Base-by-base conservation (phyloP, 2,113 vertebrate genomes). In the Xerus inauris region DNA sequence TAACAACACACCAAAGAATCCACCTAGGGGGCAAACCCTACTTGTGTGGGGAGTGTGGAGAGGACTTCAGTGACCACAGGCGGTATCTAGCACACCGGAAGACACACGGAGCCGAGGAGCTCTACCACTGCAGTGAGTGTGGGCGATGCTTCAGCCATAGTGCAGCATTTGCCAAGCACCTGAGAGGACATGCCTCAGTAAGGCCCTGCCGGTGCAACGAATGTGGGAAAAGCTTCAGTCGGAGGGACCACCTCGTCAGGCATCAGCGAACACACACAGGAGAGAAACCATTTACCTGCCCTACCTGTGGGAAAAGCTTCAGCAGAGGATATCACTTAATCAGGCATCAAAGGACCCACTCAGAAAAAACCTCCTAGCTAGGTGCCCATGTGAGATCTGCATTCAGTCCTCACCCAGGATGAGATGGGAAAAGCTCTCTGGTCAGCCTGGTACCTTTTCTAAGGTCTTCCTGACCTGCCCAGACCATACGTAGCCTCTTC, bases 81-180 rank as follows among this genome's bases (percentile, higher is more conserved):
- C 87, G 42, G 19, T 98, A 96, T 57, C 98, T 99, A 95, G 99
- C 99, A 62, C 99, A 99, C 97, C 98, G 98, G 95, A 98, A 98
- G 93, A 98, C 99, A 7, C 99, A 99, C 3, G 98, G 98, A 0
- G 98, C 98, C 7, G 98, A 99, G 30, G 99, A 99, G 54, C 98
- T 98, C 0, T 98, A 98, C 85, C 82, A 98, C 86, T 99, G 99
- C 49, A 97, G 97, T 19, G 97, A 98, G 93, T 98, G 98, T 3
- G 96, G 97, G 17, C 97, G 96, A n/a, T 87, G 96, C 72, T 98
- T 99, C 98, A 98, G 95, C 97, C 99, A 99, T 0, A 99, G 99
- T 4, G 97, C 98, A 0, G 98, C 99, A 3, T 98, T 97, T 38
- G 87, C 97, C 89, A 97, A 97, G 65, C 98, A 98, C 89, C 89